phyloP scores from a whole-genome alignment of 2,113 vertebrate genomes.

The Hydrolagus affinis region DNA sequence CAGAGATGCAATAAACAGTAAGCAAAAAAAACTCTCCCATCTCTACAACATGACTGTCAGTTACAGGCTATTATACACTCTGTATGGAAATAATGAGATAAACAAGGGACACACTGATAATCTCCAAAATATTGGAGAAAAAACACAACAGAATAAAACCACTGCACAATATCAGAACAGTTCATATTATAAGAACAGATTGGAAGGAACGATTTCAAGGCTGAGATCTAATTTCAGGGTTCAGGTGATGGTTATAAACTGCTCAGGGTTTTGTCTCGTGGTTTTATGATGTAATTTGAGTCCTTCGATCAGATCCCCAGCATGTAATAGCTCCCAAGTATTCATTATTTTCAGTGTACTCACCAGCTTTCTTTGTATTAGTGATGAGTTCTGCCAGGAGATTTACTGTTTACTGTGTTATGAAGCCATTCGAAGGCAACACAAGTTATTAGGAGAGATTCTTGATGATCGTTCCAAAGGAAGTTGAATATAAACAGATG shows the following conservation, averaged over 20 bases:
- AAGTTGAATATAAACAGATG: not conserved
- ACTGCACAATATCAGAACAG: too few relatives aligned
- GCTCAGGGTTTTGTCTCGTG: not conserved
- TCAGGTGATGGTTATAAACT: constrained; percentile 15
- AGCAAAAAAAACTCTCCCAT: too few relatives aligned
- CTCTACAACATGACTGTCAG: too few relatives aligned
- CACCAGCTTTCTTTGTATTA: not conserved
- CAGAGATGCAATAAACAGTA: too few relatives aligned
- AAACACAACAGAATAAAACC: not conserved
- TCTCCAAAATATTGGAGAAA: not conserved
- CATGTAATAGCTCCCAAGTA: constrained; percentile 16
- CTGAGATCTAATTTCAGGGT: not conserved
- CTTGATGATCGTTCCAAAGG: not conserved
- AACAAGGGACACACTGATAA: not conserved
- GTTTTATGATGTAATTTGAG: constrained; percentile 21
- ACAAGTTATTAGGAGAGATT: not conserved
- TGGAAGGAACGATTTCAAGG: not conserved
- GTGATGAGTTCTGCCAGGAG: constrained; percentile 17
- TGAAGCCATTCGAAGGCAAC: not conserved
- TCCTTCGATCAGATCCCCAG: constrained; percentile 10
- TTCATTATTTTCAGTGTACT: constrained; percentile 6
- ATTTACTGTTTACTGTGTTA: constrained; percentile 17
- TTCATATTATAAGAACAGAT: not conserved
- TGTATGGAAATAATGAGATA: not conserved
- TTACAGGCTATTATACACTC: too few relatives aligned